phyloP scores from a whole-genome alignment of 2,113 vertebrate genomes.

The Scomber colias region DNA sequence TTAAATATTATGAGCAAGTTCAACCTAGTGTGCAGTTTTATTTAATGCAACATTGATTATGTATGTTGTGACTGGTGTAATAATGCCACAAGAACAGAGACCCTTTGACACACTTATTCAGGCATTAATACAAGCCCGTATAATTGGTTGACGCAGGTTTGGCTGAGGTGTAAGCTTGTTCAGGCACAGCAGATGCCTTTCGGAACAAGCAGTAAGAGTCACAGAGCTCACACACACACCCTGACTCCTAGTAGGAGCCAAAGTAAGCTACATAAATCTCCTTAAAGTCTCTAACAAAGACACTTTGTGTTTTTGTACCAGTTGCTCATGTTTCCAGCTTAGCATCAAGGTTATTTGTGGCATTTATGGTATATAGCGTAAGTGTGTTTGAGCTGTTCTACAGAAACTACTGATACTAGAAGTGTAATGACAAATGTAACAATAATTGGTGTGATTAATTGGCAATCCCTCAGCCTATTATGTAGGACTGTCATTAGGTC shows the following conservation, averaged over 20 bases:
- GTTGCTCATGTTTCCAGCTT: conserved; percentile 70
- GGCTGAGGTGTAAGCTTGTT: conserved; percentile 62
- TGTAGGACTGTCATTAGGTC: too few species aligned
- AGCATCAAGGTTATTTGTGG: conserved; percentile 46
- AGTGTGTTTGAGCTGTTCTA: conserved; percentile 9
- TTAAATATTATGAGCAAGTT: conserved; percentile 37
- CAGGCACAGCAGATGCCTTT: conserved; percentile 48
- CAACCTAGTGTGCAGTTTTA: not conserved
- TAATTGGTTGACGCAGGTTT: conserved; percentile 51
- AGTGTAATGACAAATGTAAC: conserved; percentile 13
- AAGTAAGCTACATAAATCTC: conserved; percentile 76
- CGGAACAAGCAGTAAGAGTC: conserved; percentile 46
- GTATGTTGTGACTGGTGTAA: not conserved
- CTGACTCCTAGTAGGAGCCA: conserved; percentile 57
- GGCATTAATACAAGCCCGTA: conserved; percentile 28
- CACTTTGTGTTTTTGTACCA: conserved; percentile 69
- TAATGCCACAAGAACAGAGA: conserved; percentile 25
- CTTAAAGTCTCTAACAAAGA: conserved; percentile 75
- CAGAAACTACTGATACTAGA: conserved; percentile 10
- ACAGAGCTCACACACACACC: conserved; percentile 28
- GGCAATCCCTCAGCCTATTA: too few species aligned
- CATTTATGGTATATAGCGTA: conserved; percentile 29
- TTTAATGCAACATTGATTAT: conserved; percentile 36
- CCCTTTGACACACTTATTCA: conserved; percentile 51
- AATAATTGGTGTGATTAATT: not conserved